These are phyloP conservation scores for Myotis planiceps DNA, from an alignment of 2,797 vertebrate genomes.

Conservation along the genomic window DNA sequence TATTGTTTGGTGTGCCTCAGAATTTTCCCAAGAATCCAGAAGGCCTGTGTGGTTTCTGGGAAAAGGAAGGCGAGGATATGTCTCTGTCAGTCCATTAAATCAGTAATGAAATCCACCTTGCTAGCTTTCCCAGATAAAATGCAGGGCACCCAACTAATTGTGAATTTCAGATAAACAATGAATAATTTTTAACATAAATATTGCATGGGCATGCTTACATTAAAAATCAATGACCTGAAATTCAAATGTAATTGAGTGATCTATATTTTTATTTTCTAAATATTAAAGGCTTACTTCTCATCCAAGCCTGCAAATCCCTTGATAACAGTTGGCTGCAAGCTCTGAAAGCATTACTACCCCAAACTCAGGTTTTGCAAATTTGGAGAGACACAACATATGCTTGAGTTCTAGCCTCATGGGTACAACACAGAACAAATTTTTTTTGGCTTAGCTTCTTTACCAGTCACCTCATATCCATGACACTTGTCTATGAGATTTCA, in stretches of 20 bases:
- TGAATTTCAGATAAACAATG: background rate
- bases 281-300: background rate
- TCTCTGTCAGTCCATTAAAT: background rate
- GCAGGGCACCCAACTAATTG: background rate
- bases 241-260: background rate
- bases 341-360: background rate
- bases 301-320: background rate
- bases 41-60: background rate
- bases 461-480: background rate
- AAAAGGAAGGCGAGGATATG: background rate
- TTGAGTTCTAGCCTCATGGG: background rate
- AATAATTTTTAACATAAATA: background rate
- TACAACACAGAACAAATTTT: background rate
- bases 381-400: background rate
- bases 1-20: background rate
- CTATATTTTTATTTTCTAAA: conserved; percentile 20
- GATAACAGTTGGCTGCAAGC: background rate
- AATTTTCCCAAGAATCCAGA: background rate
- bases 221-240: background rate
- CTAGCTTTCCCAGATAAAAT: background rate
- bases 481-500: background rate
- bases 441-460: background rate
- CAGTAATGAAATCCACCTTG: background rate
- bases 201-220: background rate
- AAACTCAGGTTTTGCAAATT: background rate